Percentiles rank a stretch among this genome's conserved stretches.
Conservation (phyloP, 23 tunicate species). For the Oikopleura vanhoeffeni region DNA sequence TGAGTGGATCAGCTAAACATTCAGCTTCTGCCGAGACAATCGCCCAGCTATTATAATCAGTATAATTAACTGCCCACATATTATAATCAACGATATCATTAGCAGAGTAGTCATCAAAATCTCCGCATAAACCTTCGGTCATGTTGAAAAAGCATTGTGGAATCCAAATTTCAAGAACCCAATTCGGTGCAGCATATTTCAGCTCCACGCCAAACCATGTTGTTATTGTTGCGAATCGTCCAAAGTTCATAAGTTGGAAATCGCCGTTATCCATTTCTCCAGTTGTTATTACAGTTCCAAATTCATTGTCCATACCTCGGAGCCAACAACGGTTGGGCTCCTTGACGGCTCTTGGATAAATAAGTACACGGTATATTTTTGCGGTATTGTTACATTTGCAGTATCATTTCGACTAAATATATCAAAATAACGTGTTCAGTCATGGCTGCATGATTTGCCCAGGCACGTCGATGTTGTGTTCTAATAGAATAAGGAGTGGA, state of each 20-base stretch:
- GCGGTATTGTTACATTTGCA: not conserved
- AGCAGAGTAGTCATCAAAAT: conserved; percentile 14
- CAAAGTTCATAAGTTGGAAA: not conserved
- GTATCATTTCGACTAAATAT: not conserved
- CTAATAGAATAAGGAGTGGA: not conserved
- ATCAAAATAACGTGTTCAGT: not conserved
- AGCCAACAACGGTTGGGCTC: not conserved
- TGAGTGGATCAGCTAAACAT: not conserved
- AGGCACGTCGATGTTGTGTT: conserved; percentile 8
- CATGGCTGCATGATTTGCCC: not conserved
- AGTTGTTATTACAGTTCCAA: too few species aligned
- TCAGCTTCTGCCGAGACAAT: not conserved
- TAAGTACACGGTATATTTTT: not conserved
- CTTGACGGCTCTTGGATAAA: not conserved
- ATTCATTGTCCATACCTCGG: not conserved
- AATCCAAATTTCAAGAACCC: not conserved
- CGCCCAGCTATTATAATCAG: not conserved
- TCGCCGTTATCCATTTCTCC: not conserved
- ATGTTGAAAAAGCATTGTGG: not conserved
- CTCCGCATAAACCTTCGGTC: conserved; percentile 19
- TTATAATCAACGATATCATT: not conserved
- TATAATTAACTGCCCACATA: not conserved
- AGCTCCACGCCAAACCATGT: conserved; percentile 13
- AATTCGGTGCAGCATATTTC: not conserved
- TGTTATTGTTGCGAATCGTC: not conserved